Evolutionary conservation across 2,797 vertebrate genomes (phyloP).

Genomic region (Loriculus beryllinus): DNA sequence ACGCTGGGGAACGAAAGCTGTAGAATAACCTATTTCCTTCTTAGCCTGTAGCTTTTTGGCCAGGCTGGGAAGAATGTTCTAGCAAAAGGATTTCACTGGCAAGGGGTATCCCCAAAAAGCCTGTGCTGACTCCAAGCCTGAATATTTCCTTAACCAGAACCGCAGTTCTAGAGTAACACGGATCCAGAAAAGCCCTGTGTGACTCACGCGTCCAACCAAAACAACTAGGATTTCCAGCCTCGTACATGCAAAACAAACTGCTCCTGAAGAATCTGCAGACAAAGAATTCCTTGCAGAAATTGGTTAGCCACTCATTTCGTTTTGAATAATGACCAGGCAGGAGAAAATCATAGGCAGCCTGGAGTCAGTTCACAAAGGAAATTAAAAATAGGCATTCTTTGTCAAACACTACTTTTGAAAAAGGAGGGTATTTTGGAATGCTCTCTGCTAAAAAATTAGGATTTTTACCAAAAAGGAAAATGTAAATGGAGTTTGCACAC

Average conservation of each 20-base stretch:
- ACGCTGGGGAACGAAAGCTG: not conserved
- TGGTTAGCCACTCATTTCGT: conserved; percentile 48
- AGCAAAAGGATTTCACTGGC: conserved; percentile 65
- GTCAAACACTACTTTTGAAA: conserved; percentile 32
- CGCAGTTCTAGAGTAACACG: conserved; percentile 27
- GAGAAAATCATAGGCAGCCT: conserved; percentile 56
- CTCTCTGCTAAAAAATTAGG: conserved; percentile 26
- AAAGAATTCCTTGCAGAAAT: conserved; percentile 65
- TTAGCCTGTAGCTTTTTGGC: conserved; percentile 2
- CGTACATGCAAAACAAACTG: conserved; percentile 58
- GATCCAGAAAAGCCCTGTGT: conserved; percentile 58
- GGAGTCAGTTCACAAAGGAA: conserved; percentile 56
- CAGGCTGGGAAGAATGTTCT: not conserved
- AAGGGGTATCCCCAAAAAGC: conserved; percentile 61
- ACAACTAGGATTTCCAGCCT: conserved; percentile 47
- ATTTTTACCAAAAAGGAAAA: conserved; percentile 56
- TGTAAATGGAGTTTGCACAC: conserved; percentile 46
- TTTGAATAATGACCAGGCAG: conserved; percentile 61
- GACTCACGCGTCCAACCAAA: conserved; percentile 43
- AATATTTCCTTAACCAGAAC: conserved; percentile 59
- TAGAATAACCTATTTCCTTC: conserved; percentile 5
- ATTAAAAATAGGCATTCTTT: conserved; percentile 62
- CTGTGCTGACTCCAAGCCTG: not conserved
- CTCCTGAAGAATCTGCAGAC: conserved; percentile 66
- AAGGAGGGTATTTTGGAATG: conserved; percentile 33